Evolutionary conservation across 1,140 invertebrate species (phyloP).

Genomic region (Drosophila biarmipes): DNA sequence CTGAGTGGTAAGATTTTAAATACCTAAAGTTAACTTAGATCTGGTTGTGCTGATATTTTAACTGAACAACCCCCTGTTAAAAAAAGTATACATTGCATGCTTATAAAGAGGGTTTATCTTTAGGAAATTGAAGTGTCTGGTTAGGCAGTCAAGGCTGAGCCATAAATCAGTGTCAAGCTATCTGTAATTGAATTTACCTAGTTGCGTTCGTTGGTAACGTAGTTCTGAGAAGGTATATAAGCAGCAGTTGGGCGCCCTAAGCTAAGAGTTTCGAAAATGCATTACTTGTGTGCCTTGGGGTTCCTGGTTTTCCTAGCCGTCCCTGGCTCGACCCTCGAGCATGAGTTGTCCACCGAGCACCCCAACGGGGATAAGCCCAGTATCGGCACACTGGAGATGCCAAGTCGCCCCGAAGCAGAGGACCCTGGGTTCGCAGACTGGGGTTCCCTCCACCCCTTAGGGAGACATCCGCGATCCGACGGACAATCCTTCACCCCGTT

Average conservation of each 20-base stretch:
- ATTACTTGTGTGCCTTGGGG: neutral
- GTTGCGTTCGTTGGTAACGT: neutral
- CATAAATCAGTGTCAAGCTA: slow-evolving; percentile 5
- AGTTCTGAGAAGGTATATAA: neutral
- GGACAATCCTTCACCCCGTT: neutral
- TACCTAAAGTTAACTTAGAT: too few species aligned
- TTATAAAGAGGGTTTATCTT: neutral
- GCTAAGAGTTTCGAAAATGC: slow-evolving; percentile 2
- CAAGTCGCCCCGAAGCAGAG: neutral
- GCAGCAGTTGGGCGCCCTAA: too few species aligned
- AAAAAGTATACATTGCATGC: too few species aligned
- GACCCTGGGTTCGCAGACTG: neutral
- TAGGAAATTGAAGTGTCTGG: too few species aligned
- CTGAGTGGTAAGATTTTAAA: too few species aligned
- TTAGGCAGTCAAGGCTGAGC: too few species aligned
- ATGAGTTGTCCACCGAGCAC: too few species aligned
- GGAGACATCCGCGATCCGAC: neutral
- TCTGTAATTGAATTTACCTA: neutral
- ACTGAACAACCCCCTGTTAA: too few species aligned
- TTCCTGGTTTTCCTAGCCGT: neutral
- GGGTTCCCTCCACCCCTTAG: neutral
- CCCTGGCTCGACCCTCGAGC: neutral
- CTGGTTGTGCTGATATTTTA: too few species aligned
- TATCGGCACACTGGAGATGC: neutral
- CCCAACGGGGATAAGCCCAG: too few species aligned